These are phyloP conservation scores for Ligdia adustata DNA, from an alignment of 2,888 invertebrate genomes.

Conservation along the genomic window DNA sequence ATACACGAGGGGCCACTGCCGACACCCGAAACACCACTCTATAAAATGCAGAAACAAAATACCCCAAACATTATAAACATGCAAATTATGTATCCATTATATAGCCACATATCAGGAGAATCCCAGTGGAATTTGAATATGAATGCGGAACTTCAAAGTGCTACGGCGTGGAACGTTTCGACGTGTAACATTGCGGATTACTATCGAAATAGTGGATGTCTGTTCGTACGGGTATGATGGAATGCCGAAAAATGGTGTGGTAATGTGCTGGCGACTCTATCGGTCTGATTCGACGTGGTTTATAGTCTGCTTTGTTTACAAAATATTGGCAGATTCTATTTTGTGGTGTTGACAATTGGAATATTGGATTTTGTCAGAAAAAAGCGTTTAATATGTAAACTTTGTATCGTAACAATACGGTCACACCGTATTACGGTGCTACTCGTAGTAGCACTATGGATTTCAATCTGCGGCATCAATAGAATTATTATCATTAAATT, in stretches of 20 bases:
- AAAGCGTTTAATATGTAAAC: background rate
- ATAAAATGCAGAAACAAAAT: conserved; percentile 46
- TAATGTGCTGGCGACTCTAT: conserved; percentile 10
- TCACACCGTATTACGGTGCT: too few relatives aligned
- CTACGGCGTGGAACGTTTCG: conserved; percentile 26
- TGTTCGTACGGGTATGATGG: conserved; percentile 22
- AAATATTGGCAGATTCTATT: conserved; percentile 4
- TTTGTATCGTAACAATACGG: background rate
- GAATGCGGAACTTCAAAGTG: conserved; percentile 43
- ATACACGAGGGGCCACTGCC: conserved; percentile 56
- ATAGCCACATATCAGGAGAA: conserved; percentile 54
- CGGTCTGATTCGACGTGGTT: conserved; percentile 10
- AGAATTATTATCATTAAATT: conserved; percentile 21
- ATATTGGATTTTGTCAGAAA: background rate
- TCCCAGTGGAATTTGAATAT: conserved; percentile 57
- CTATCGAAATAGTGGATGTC: conserved; percentile 26
- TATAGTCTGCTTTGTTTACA: background rate
- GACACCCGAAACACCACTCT: conserved; percentile 41
- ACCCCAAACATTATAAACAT: conserved; percentile 57
- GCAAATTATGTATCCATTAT: conserved; percentile 55
- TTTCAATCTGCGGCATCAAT: conserved; percentile 16
- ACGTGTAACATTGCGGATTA: conserved; percentile 21
- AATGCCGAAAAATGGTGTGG: conserved; percentile 26
- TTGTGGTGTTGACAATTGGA: background rate
- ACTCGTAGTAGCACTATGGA: too few relatives aligned